Percentiles rank a stretch among this genome's conserved stretches.
Conservation (phyloP, 2,888 invertebrate species). For the Seira ritae region DNA sequence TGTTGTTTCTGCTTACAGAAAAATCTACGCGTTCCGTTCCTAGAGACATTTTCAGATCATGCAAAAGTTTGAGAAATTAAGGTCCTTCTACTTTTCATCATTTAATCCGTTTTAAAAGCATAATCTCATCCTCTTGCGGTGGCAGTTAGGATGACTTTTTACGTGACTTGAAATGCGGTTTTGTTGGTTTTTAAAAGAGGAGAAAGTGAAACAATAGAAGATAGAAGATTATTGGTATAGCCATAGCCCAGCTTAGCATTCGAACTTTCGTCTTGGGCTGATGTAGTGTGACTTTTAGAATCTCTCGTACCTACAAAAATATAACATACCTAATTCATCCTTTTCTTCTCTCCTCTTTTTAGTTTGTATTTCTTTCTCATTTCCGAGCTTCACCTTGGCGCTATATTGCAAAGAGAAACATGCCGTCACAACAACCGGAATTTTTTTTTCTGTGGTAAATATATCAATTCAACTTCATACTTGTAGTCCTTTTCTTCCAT, state of each 20-base stretch:
- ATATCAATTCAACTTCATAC: too few relatives aligned
- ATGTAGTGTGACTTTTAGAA: neutral
- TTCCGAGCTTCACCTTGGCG: neutral
- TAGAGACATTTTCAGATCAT: neutral
- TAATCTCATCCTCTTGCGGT: slow-evolving; percentile 38
- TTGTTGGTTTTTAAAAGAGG: slow-evolving; percentile 20
- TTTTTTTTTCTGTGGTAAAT: too few relatives aligned
- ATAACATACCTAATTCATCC: too few relatives aligned
- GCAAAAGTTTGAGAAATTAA: slow-evolving; percentile 22
- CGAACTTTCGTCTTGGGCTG: too few relatives aligned
- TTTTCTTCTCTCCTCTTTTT: neutral
- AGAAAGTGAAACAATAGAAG: neutral
- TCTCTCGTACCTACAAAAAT: neutral
- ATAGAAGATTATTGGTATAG: too few relatives aligned
- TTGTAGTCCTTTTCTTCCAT: too few relatives aligned
- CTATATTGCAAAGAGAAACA: neutral
- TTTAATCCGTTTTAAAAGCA: slow-evolving; percentile 58
- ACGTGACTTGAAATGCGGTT: slow-evolving; percentile 33
- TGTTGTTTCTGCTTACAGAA: neutral
- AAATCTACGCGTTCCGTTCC: too few relatives aligned
- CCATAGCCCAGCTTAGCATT: too few relatives aligned
- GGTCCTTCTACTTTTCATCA: slow-evolving; percentile 36
- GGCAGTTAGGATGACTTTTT: slow-evolving; percentile 28
- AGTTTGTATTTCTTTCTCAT: neutral
- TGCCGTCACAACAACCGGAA: too few relatives aligned